phyloP scores from a whole-genome alignment of 2,797 vertebrate genomes.

The Lithobates sylvaticus region DNA sequence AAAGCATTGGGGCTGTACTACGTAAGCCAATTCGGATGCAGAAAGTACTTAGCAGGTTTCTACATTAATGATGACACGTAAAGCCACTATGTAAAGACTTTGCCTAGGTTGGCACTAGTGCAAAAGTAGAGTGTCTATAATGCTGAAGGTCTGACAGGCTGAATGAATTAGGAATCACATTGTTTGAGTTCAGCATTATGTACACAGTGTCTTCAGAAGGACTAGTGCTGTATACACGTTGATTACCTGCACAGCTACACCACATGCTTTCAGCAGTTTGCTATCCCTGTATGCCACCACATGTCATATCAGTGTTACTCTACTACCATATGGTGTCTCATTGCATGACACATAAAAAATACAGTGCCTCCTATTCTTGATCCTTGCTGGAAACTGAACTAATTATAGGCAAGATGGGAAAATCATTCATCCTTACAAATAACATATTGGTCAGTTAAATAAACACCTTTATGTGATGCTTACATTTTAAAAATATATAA shows the following conservation, averaged over 20 bases:
- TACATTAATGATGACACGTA: neutral
- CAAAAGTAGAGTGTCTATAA: constrained; percentile 9
- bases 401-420: constrained; percentile 7
- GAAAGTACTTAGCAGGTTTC: no score
- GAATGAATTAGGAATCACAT: constrained; percentile 4
- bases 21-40: no score
- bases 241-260: constrained; percentile 42
- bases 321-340: constrained; percentile 33
- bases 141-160: neutral
- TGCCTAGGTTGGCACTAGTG: neutral
- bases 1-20: no score
- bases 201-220: neutral
- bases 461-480: no score
- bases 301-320: constrained; percentile 37
- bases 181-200: constrained; percentile 16
- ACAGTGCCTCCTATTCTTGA: neutral
- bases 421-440: constrained; percentile 30
- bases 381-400: neutral
- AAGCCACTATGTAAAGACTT: neutral
- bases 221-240: neutral
- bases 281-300: constrained; percentile 21
- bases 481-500: no score
- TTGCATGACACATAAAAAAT: constrained; percentile 29
- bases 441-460: neutral
- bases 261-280: constrained; percentile 29